phyloP scores from a whole-genome alignment of 2,888 invertebrate species.

The Lampropteryx suffumata region DNA sequence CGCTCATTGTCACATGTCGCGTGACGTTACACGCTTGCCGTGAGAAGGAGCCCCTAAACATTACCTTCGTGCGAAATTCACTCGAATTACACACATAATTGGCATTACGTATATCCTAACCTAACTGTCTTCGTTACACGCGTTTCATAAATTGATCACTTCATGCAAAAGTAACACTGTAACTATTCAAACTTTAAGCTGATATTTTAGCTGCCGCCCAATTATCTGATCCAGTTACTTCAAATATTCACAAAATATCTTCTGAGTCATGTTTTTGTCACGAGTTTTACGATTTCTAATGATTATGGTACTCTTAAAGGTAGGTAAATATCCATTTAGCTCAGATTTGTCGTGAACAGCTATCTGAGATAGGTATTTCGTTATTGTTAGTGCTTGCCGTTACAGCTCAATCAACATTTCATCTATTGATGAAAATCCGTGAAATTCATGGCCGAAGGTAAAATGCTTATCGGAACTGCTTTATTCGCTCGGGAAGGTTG shows the following conservation, averaged over 20 bases:
- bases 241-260: constrained; percentile 15
- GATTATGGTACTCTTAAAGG: neutral
- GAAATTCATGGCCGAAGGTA: constrained; percentile 34
- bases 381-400: no score
- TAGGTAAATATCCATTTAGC: constrained; percentile 23
- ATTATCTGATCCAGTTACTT: no score
- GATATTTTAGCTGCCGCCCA: no score
- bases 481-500: constrained; percentile 39
- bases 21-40: constrained; percentile 35
- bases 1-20: constrained; percentile 41
- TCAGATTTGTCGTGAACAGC: constrained; percentile 16
- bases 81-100: constrained; percentile 33
- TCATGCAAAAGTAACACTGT: constrained; percentile 37
- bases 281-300: constrained; percentile 21
- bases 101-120: constrained; percentile 36
- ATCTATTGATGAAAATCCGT: constrained; percentile 35
- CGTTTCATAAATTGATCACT: constrained; percentile 37
- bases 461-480: constrained; percentile 25
- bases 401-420: constrained; percentile 33
- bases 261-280: constrained; percentile 27
- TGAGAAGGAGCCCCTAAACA: constrained; percentile 44
- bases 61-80: constrained; percentile 35
- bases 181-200: no score
- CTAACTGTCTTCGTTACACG: constrained; percentile 34
- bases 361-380: neutral